Conservation (phyloP, 2,888 invertebrate genomes). For the Sphaerophoria rueppellii region DNA sequence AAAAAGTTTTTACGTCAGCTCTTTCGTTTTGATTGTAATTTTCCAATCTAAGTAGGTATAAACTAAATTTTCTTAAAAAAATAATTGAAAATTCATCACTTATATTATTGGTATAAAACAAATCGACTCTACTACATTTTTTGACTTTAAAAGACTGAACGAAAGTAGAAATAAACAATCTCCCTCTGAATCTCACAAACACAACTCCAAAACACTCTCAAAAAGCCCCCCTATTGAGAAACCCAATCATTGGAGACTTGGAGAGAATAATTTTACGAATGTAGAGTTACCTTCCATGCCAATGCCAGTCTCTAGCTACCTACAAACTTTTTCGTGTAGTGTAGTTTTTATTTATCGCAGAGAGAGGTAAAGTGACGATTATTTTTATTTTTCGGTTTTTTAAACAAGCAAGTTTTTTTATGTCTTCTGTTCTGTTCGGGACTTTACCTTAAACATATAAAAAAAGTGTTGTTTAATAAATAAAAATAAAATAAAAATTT, state of each 20-base stretch:
- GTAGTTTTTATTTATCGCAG: constrained; percentile 69
- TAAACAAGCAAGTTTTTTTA: constrained; percentile 45
- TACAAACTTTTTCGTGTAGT: constrained; percentile 64
- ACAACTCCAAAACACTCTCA: not conserved
- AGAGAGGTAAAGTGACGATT: constrained; percentile 43
- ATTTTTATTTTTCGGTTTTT: constrained; percentile 62
- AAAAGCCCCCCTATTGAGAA: constrained; percentile 20
- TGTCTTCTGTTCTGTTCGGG: constrained; percentile 23
- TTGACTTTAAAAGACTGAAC: too few relatives aligned
- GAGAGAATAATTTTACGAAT: constrained; percentile 39
- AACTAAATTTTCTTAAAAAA: too few relatives aligned
- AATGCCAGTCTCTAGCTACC: constrained; percentile 35
- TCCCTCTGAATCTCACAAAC: too few relatives aligned
- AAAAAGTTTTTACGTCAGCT: too few relatives aligned
- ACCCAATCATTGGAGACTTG: constrained; percentile 19
- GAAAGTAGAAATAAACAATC: too few relatives aligned
- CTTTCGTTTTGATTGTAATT: too few relatives aligned
- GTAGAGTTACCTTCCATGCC: not conserved
- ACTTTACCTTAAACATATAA: not conserved
- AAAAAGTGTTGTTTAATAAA: constrained; percentile 5
- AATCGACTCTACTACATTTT: too few relatives aligned
- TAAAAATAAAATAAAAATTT: constrained; percentile 8
- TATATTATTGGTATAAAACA: too few relatives aligned
- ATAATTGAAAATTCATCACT: too few relatives aligned
- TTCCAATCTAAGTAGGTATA: too few relatives aligned